Conservation (phyloP, 37 sponge, comb jelly and placozoan species). For the Oscarella lobularis region DNA sequence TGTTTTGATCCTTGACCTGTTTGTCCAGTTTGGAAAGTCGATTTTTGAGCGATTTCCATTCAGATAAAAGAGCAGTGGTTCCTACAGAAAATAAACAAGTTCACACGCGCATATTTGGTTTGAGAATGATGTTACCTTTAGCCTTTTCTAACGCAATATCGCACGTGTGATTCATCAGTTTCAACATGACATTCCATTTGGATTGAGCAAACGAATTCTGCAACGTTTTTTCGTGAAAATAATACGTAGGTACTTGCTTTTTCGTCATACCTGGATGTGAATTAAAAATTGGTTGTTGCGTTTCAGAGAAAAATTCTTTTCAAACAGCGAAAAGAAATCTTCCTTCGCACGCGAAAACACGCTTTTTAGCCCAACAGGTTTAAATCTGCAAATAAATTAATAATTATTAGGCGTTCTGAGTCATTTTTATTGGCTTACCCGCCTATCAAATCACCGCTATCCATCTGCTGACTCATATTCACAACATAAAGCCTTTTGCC, state of each 20-base stretch:
- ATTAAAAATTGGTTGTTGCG: slow-evolving; percentile 60
- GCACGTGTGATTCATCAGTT: slow-evolving; percentile 38
- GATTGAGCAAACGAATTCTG: slow-evolving; percentile 23
- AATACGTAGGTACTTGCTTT: neutral
- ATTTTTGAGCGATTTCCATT: slow-evolving; percentile 34
- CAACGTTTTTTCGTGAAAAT: neutral
- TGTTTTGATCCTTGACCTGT: slow-evolving; percentile 28
- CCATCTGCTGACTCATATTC: slow-evolving; percentile 94
- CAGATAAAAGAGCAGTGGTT: neutral
- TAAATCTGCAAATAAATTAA: slow-evolving; percentile 40
- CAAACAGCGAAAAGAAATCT: slow-evolving; percentile 63
- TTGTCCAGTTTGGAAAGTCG: slow-evolving; percentile 16
- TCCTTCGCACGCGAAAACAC: slow-evolving; percentile 50
- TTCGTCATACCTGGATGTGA: slow-evolving; percentile 52
- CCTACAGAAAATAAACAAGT: neutral
- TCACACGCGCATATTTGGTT: neutral
- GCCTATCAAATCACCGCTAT: slow-evolving; percentile 83
- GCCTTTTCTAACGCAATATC: neutral
- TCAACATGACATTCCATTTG: slow-evolving; percentile 51
- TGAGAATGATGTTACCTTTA: neutral
- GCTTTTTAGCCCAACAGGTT: slow-evolving; percentile 61
- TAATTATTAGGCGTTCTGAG: neutral
- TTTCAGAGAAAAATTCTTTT: slow-evolving; percentile 62
- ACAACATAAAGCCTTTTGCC: slow-evolving; percentile 76
- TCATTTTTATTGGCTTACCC: slow-evolving; percentile 39